Conservation (phyloP, 2,888 invertebrate genomes). For the Lacanobia wlatinum region DNA sequence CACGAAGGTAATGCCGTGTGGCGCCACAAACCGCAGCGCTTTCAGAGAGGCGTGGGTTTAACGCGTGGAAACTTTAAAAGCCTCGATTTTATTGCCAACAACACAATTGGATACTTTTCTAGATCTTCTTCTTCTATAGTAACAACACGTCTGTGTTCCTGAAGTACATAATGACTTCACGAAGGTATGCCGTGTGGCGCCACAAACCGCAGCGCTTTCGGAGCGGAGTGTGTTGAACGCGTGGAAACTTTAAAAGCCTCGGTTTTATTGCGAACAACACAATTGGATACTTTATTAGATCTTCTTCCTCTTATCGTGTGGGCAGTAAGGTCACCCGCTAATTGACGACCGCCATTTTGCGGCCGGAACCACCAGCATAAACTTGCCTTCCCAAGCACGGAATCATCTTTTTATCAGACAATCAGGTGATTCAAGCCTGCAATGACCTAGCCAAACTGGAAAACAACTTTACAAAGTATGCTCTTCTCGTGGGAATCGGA, state of each 20-base stretch:
- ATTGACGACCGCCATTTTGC: too few relatives aligned
- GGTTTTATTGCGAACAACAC: background rate
- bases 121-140: too few relatives aligned
- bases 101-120: background rate
- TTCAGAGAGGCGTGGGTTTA: background rate
- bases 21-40: background rate
- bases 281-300: background rate
- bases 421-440: too few relatives aligned
- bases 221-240: background rate
- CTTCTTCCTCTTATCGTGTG: too few relatives aligned
- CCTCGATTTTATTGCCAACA: background rate
- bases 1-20: background rate
- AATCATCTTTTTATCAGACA: too few relatives aligned
- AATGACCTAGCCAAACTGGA: too few relatives aligned
- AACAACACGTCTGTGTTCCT: too few relatives aligned
- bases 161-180: background rate
- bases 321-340: too few relatives aligned
- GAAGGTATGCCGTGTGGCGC: background rate
- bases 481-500: too few relatives aligned
- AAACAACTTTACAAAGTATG: too few relatives aligned
- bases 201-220: constrained; percentile 1
- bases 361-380: too few relatives aligned
- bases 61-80: background rate
- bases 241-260: background rate
- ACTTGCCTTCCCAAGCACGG: too few relatives aligned